A percentile compares a stretch with the other conserved stretches of the same genome.
These are phyloP conservation scores for Rhynchonycteris naso DNA, from an alignment of 2,797 vertebrate genomes.

Conservation along the genomic window DNA sequence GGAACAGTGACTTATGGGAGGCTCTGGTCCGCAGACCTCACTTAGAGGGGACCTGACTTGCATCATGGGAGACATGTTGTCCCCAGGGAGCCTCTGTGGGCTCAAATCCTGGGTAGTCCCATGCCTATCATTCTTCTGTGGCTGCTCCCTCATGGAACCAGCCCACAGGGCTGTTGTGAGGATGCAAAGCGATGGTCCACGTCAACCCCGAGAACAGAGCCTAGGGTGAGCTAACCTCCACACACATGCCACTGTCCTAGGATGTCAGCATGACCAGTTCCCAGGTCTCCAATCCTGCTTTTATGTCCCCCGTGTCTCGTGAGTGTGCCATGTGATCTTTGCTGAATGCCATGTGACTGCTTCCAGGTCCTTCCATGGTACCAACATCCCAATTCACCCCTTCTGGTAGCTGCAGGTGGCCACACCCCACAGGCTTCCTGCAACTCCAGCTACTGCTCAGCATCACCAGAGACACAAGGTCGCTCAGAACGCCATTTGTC, in stretches of 20 bases:
- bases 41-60: accelerated
- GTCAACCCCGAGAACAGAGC: neutral
- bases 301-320: accelerated
- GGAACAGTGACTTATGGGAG: accelerated
- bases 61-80: accelerated
- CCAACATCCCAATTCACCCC: constrained; percentile 50
- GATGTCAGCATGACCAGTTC: accelerated
- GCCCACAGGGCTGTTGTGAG: accelerated
- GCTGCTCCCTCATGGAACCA: neutral
- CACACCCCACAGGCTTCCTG: constrained; percentile 62
- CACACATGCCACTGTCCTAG: accelerated
- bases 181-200: accelerated
- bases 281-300: accelerated
- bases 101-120: accelerated
- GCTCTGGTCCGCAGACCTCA: accelerated
- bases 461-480: constrained; percentile 70
- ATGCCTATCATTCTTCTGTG: accelerated
- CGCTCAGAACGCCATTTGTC: constrained; percentile 83
- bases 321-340: neutral
- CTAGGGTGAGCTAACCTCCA: accelerated
- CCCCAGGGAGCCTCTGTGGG: neutral
- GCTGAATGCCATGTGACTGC: neutral
- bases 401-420: neutral
- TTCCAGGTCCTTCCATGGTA: constrained; percentile 21
- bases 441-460: constrained; percentile 56